Evolutionary conservation across 2,113 vertebrate species (phyloP).

Genomic region (Lampris megalopsis): DNA sequence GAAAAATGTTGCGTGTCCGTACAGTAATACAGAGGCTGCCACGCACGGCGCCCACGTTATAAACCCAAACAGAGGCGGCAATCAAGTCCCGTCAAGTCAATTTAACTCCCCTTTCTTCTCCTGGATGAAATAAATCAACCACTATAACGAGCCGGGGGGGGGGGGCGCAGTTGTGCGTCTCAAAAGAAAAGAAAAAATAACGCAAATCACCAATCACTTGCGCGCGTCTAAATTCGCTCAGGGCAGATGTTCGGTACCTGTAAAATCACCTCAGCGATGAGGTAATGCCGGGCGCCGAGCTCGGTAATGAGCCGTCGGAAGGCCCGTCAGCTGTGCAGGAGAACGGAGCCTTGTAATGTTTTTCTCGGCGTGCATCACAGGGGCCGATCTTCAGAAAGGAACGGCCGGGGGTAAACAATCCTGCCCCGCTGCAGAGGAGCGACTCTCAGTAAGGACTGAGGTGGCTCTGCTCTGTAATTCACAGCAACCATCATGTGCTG

Average conservation of each 20-base stretch:
- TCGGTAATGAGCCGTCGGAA: conserved; percentile 68
- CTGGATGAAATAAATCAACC: conserved; percentile 68
- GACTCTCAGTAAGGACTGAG: conserved; percentile 66
- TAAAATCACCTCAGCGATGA: conserved; percentile 64
- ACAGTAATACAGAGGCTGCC: conserved; percentile 64
- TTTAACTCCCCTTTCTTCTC: conserved; percentile 65
- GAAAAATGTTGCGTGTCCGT: conserved; percentile 67
- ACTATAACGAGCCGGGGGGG: too few species aligned
- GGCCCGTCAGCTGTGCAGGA: conserved; percentile 52
- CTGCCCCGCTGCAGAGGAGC: conserved; percentile 45
- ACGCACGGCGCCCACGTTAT: conserved; percentile 55
- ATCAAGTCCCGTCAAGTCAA: conserved; percentile 73
- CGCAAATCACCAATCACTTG: conserved; percentile 64
- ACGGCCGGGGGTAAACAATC: conserved; percentile 68
- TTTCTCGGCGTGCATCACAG: conserved; percentile 65
- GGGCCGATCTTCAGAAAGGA: conserved; percentile 53
- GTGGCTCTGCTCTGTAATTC: conserved; percentile 76
- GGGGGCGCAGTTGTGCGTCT: conserved; percentile 50
- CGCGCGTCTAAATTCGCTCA: conserved; percentile 68
- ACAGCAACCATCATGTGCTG: conserved; percentile 64
- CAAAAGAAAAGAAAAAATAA: conserved; percentile 33
- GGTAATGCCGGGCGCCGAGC: conserved; percentile 59
- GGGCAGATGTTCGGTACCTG: conserved; percentile 48
- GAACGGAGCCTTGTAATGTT: conserved; percentile 66
- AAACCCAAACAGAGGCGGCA: conserved; percentile 70